Evolutionary conservation across 1,140 invertebrate genomes (phyloP).

Genomic region (Amyelois transitella): DNA sequence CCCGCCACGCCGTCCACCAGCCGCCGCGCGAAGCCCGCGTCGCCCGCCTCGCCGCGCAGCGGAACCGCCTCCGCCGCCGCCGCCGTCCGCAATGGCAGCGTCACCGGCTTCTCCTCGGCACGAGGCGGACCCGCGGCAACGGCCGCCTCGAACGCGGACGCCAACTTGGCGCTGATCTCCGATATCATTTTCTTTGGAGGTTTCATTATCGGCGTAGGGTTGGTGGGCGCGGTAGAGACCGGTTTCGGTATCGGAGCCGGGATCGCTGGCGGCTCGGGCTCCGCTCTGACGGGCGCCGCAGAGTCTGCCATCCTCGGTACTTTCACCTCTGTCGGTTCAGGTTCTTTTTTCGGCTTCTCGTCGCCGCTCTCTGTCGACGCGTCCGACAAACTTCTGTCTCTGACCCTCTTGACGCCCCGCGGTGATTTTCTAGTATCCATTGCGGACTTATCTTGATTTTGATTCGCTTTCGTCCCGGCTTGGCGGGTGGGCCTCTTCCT

Average conservation of each 20-base stretch:
- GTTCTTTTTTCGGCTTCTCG: constrained; percentile 67
- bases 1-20: constrained; percentile 39
- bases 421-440: constrained; percentile 78
- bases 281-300: constrained; percentile 8
- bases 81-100: constrained; percentile 11
- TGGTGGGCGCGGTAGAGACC: too few relatives aligned
- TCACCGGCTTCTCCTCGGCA: neutral
- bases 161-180: constrained; percentile 61
- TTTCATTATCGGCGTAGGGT: constrained; percentile 46
- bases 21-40: constrained; percentile 21
- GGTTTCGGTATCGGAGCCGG: constrained; percentile 6
- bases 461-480: constrained; percentile 35
- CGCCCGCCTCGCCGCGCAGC: constrained; percentile 9
- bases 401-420: constrained; percentile 75
- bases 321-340: constrained; percentile 41
- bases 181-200: constrained; percentile 70
- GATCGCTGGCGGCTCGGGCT: constrained; percentile 16
- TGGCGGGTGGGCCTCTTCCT: constrained; percentile 58
- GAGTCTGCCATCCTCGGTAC: constrained; percentile 39
- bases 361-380: constrained; percentile 77
- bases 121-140: neutral
- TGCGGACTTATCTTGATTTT: constrained; percentile 38
- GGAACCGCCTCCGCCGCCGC: constrained; percentile 13
- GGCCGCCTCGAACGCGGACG: constrained; percentile 41
- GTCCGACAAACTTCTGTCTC: constrained; percentile 77